Evolutionary conservation across 2,113 vertebrate species (phyloP).

Genomic region (Lophius piscatorius): DNA sequence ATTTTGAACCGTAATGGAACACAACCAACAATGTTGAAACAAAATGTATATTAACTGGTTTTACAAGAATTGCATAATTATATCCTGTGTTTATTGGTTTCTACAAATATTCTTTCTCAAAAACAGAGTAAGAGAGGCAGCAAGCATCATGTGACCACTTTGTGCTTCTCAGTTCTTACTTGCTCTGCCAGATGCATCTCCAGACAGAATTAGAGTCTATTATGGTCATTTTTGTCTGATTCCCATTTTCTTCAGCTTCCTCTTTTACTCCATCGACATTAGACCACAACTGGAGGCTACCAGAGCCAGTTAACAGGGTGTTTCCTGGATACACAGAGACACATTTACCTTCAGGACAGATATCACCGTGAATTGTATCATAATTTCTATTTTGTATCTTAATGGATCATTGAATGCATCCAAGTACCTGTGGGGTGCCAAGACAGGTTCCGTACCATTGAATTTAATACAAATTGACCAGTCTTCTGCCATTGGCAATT

Average conservation of each 20-base stretch:
- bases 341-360: neutral
- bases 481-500: constrained; percentile 95
- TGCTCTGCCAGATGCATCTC: constrained; percentile 95
- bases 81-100: too few species aligned
- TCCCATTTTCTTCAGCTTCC: constrained; percentile 69
- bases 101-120: too few species aligned
- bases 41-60: too few species aligned
- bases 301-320: constrained; percentile 90
- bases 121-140: neutral
- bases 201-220: constrained; percentile 78
- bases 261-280: constrained; percentile 64
- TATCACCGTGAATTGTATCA: neutral
- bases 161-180: constrained; percentile 80
- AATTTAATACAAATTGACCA: constrained; percentile 89
- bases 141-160: neutral
- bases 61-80: too few species aligned
- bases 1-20: too few species aligned
- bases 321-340: constrained; percentile 77
- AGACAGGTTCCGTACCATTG: constrained; percentile 87
- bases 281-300: constrained; percentile 91
- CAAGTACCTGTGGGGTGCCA: constrained; percentile 93
- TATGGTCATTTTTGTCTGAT: constrained; percentile 32
- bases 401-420: neutral
- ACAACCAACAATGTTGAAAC: too few species aligned
- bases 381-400: neutral